Evolutionary conservation across 1,140 invertebrate species (phyloP).

Genomic region (Stratiolaelaps scimitus): DNA sequence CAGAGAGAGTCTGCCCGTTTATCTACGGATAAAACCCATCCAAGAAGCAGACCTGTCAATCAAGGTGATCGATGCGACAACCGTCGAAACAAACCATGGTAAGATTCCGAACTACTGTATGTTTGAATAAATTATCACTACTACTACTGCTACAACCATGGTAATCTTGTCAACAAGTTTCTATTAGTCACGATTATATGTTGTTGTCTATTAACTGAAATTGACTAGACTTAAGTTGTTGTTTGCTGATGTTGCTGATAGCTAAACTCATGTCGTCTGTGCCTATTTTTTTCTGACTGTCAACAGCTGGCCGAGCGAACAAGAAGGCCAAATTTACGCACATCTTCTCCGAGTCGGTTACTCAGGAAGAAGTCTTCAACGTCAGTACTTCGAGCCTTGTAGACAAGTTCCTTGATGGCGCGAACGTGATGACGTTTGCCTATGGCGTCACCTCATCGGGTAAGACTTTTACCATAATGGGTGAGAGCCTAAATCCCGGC

Average conservation of each 20-base stretch:
- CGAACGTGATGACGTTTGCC: conserved; percentile 18
- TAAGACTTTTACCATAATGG: conserved; percentile 41
- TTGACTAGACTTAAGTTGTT: neutral
- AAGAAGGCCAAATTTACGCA: conserved; percentile 15
- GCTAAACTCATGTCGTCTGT: neutral
- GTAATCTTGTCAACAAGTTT: neutral
- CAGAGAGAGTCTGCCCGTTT: conserved; percentile 4
- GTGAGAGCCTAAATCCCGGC: neutral
- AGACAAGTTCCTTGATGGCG: neutral
- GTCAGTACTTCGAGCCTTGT: neutral
- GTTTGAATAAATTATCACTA: too few species aligned
- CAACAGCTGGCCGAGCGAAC: conserved; percentile 2
- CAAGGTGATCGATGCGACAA: conserved; percentile 13
- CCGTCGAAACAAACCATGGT: conserved; percentile 19
- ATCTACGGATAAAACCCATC: conserved; percentile 3
- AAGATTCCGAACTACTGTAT: too few species aligned
- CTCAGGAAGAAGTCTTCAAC: conserved; percentile 11
- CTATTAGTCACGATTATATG: neutral
- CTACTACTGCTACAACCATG: neutral
- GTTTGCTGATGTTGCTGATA: neutral
- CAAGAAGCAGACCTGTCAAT: conserved; percentile 12
- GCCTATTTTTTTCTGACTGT: neutral
- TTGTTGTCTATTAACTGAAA: conserved; percentile 1
- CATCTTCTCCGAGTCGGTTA: neutral
- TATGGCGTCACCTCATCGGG: conserved; percentile 45